Percentiles rank a stretch among this genome's conserved stretches.
Evolutionary conservation across 2,113 vertebrate species (phyloP).

Genomic region (Cryptomyrus ogoouensis): DNA sequence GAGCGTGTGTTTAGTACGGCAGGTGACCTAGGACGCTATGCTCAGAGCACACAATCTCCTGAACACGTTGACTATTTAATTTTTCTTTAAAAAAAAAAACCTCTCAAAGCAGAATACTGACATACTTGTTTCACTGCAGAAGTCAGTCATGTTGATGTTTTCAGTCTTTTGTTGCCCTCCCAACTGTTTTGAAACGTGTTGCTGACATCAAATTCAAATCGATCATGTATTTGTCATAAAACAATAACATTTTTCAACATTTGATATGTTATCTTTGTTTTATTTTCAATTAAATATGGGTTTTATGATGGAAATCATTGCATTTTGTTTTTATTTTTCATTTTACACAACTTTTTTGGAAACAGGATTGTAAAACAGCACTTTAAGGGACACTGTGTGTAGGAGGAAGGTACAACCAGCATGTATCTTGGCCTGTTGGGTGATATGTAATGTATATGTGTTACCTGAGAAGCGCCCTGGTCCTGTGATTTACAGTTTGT

Average conservation of each 20-base stretch:
- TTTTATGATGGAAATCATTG: not conserved
- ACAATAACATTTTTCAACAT: not conserved
- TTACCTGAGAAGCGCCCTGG: not conserved
- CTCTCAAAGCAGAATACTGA: no score
- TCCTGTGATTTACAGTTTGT: not conserved
- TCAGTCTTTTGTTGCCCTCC: not conserved
- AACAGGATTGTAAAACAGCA: not conserved
- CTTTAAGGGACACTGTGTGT: not conserved
- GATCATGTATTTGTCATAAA: not conserved
- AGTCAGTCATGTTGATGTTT: not conserved
- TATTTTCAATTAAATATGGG: no score
- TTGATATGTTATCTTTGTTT: not conserved
- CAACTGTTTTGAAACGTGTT: not conserved
- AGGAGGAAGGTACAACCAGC: not conserved
- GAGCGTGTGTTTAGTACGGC: no score
- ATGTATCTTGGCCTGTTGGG: not conserved
- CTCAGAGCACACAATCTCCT: no score
- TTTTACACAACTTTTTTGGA: not conserved
- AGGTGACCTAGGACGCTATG: no score
- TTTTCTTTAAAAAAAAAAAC: no score
- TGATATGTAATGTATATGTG: not conserved
- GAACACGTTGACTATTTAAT: no score
- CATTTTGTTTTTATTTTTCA: not conserved
- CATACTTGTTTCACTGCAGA: no score
- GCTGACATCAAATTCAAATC: not conserved